Conservation (phyloP, 2,113 vertebrate species). For the Amblyopsis rosae region DNA sequence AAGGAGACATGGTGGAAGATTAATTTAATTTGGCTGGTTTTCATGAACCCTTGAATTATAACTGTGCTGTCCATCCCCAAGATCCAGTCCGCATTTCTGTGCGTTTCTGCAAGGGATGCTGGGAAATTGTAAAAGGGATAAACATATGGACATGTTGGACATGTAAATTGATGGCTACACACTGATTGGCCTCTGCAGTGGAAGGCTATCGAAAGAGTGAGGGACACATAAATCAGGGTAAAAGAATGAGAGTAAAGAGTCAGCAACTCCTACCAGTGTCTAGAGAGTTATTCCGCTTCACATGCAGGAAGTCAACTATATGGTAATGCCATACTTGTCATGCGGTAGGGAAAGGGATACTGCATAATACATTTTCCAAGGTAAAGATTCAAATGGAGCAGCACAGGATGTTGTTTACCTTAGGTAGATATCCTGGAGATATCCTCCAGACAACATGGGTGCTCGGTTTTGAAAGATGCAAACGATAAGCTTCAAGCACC, state of each 20-base stretch:
- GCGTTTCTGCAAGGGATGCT: background rate
- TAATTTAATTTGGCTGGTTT: conserved; percentile 13
- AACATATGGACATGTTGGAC: conserved; percentile 17
- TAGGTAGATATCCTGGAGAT: conserved; percentile 10
- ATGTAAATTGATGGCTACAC: conserved; percentile 49
- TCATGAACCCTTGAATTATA: conserved; percentile 34
- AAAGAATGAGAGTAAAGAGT: conserved; percentile 46
- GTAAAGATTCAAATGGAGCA: conserved; percentile 33
- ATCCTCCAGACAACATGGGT: conserved; percentile 16
- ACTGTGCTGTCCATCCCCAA: conserved; percentile 39
- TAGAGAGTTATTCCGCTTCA: conserved; percentile 28
- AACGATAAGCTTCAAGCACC: no score
- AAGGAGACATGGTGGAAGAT: conserved; percentile 38
- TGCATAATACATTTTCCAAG: conserved; percentile 25
- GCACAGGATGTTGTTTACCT: conserved; percentile 18
- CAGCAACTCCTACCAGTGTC: conserved; percentile 45
- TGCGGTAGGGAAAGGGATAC: conserved; percentile 27
- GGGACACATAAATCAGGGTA: conserved; percentile 58
- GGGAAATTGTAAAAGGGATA: background rate
- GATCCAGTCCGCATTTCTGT: conserved; percentile 17
- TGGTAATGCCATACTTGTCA: conserved; percentile 17
- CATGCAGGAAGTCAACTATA: conserved; percentile 30
- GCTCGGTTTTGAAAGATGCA: background rate
- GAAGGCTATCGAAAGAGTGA: conserved; percentile 13
- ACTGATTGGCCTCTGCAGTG: conserved; percentile 14